Conservation (phyloP, 2,113 vertebrate species). For the Notothenia coriiceps region DNA sequence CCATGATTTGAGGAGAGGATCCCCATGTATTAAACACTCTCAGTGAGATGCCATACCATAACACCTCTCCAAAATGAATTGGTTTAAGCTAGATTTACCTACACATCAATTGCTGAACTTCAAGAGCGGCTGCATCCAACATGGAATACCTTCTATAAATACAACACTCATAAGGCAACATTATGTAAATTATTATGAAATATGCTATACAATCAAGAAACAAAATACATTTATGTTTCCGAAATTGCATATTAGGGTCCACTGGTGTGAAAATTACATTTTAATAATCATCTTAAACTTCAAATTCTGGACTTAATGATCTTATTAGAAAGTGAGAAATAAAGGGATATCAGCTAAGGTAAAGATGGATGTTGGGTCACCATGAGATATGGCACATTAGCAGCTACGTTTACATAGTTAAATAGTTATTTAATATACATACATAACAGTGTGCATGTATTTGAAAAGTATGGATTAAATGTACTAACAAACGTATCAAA, state of each 20-base stretch:
- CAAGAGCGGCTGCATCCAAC: not conserved
- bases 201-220: not conserved
- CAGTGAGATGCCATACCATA: not conserved
- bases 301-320: not conserved
- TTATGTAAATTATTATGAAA: not conserved
- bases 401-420: too few relatives aligned
- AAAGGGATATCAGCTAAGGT: not conserved
- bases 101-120: not conserved
- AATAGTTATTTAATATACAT: too few relatives aligned
- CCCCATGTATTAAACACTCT: not conserved
- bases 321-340: not conserved
- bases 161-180: not conserved
- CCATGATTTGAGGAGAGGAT: not conserved
- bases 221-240: too few relatives aligned
- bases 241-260: not conserved
- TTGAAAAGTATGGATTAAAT: not conserved
- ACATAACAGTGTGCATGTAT: not conserved
- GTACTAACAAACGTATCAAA: not conserved
- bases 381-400: not conserved
- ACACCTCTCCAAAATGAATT: not conserved
- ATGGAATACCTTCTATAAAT: not conserved
- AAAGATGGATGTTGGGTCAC: not conserved
- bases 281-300: not conserved
- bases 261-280: not conserved
- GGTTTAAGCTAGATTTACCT: not conserved